Evolutionary conservation across 2,797 vertebrate genomes (phyloP).

Genomic region (Schizopygopsis malacanthus): DNA sequence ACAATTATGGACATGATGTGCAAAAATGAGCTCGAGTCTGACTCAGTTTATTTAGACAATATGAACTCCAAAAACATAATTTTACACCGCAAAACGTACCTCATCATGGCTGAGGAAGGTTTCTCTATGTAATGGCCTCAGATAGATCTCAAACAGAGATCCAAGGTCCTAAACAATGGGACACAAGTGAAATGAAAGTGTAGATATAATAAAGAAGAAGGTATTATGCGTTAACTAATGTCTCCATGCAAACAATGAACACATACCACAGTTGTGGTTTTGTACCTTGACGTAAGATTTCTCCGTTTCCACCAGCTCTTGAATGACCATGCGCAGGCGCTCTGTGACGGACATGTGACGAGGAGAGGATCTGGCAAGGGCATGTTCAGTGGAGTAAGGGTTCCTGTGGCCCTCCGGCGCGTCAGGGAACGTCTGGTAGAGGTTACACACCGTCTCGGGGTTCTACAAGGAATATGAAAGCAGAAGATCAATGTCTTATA

Average conservation of each 20-base stretch:
- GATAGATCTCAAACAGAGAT: conserved; percentile 89
- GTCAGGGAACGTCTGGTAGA: conserved; percentile 81
- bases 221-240: background rate
- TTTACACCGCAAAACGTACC: conserved; percentile 69
- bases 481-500: background rate
- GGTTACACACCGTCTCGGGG: conserved; percentile 74
- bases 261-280: background rate
- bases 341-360: conserved; percentile 89
- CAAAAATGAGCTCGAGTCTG: background rate
- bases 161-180: conserved; percentile 84
- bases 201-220: background rate
- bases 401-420: conserved; percentile 75
- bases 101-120: conserved; percentile 93
- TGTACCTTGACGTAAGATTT: conserved; percentile 94
- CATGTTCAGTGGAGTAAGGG: conserved; percentile 68
- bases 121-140: conserved; percentile 91
- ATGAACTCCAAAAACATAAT: background rate
- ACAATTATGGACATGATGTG: background rate
- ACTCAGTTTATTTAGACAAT: background rate
- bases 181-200: background rate
- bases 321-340: conserved; percentile 89
- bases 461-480: conserved; percentile 24
- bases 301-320: conserved; percentile 94
- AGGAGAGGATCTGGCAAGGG: conserved; percentile 74
- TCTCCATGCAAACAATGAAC: background rate